Evolutionary conservation across 2,113 vertebrate species (phyloP), one percentile per base, ranked within the genome.

Genomic region (Takifugu flavidus): DNA sequence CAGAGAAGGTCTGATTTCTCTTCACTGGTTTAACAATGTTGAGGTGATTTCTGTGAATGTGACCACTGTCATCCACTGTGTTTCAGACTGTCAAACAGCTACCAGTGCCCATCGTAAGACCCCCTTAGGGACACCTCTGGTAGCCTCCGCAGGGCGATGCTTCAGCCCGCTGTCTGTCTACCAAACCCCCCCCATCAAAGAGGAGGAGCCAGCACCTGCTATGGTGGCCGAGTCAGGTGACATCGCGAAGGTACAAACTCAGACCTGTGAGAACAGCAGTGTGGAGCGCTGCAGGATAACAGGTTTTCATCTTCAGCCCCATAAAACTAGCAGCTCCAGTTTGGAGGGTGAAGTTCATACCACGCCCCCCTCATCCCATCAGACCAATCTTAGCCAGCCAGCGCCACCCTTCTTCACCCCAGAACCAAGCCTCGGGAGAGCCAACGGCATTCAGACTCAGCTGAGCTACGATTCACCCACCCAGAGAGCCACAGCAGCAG

Each of bases 141-240:
- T 86, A 5, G 77, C 81, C 12, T 84, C 92, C 0, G 84, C 70
- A 0, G 50, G 89, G 0, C 86, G 82, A 0, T 74, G 81, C 67
- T 93, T 90, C 56, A 95, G 91, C 67, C 92, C 93, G 0, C 82
- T 94, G 27, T 89, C 85, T 6, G 45, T 70, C 44, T 89, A 93
- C 69, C 59, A 89, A 77, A 86, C 77, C 71, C 93, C 84, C 46
- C 93, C 89, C 26, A 78, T 94, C 82, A 93, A 87, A 85, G 95
- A 96, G 53, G 94, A 98, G 65, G 91, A 92, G 77, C 56, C 65
- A n/a, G 8, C 51, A 55, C 4, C 53, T 0, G 57, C 67, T 5
- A 15, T 56, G 4, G 72, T 62, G 3, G 55, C 54, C 1, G 77
- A 79, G 15, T 42, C 45, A 0, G 49, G 63, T 74, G 80, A 75